These are phyloP conservation scores for Leucania comma DNA, from an alignment of 2,888 invertebrate species.

Conservation along the genomic window DNA sequence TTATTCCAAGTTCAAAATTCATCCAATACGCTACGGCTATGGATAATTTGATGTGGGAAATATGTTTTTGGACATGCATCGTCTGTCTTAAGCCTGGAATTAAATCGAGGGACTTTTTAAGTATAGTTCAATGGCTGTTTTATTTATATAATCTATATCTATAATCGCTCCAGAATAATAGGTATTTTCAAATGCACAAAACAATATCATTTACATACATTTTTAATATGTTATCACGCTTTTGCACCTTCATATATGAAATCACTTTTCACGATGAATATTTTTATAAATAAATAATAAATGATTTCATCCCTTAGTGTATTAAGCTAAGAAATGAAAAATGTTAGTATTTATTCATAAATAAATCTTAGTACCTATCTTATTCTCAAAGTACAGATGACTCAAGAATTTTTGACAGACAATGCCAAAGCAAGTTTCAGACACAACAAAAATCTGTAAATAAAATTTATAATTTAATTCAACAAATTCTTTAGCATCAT, in stretches of 20 bases:
- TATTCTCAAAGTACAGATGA: not conserved
- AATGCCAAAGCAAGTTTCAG: not conserved
- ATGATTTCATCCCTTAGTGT: not conserved
- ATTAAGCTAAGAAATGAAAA: not conserved
- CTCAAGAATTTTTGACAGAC: conserved; percentile 13
- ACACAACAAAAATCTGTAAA: conserved; percentile 18
- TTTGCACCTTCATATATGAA: too few species aligned
- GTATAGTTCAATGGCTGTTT: too few species aligned
- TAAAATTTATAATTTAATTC: conserved; percentile 19
- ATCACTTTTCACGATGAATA: too few species aligned
- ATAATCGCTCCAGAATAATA: too few species aligned
- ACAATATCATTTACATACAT: too few species aligned
- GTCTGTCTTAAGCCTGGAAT: conserved; percentile 18
- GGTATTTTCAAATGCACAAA: too few species aligned
- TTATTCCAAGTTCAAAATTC: conserved; percentile 86
- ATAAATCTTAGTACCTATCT: not conserved
- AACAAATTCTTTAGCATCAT: conserved; percentile 20
- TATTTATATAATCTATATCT: too few species aligned
- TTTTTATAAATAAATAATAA: not conserved
- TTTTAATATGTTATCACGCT: too few species aligned
- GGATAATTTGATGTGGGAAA: conserved; percentile 67
- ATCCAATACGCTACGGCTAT: conserved; percentile 73
- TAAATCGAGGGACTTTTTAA: not conserved
- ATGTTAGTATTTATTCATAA: not conserved
- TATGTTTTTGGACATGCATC: conserved; percentile 53